Evolutionary conservation across 1,140 invertebrate species (phyloP).

Genomic region (Eupristina koningsbergeri): DNA sequence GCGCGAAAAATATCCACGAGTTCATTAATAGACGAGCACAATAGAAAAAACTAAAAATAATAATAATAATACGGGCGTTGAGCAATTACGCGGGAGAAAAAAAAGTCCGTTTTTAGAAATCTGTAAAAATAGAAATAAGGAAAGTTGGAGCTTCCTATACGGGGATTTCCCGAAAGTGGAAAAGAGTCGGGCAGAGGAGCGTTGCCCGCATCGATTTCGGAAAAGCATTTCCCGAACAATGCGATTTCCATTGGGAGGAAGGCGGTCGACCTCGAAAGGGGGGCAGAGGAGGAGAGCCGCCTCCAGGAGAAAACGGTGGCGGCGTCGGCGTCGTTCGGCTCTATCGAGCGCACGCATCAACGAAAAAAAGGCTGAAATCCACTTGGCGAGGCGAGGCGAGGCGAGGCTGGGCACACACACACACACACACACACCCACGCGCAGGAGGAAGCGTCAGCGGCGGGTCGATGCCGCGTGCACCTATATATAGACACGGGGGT

Average conservation of each 20-base stretch:
- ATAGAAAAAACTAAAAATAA: too few relatives aligned
- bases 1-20: too few relatives aligned
- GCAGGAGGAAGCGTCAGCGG: constrained; percentile 55
- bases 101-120: not conserved
- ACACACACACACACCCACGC: not conserved
- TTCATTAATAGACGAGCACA: too few relatives aligned
- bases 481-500: constrained; percentile 12
- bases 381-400: too few relatives aligned
- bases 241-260: not conserved
- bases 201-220: too few relatives aligned
- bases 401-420: not conserved
- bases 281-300: not conserved
- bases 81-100: too few relatives aligned
- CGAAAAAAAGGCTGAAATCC: constrained; percentile 29
- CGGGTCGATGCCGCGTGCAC: constrained; percentile 45
- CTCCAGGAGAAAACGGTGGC: too few relatives aligned
- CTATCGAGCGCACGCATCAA: constrained; percentile 20
- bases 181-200: not conserved
- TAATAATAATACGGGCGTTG: not conserved
- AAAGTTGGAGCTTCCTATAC: not conserved
- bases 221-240: not conserved
- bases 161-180: not conserved
- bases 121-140: not conserved
- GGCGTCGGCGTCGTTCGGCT: not conserved
- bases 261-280: not conserved